Base-by-base conservation (phyloP, 2,888 invertebrate species). In the Papilio gigon region DNA sequence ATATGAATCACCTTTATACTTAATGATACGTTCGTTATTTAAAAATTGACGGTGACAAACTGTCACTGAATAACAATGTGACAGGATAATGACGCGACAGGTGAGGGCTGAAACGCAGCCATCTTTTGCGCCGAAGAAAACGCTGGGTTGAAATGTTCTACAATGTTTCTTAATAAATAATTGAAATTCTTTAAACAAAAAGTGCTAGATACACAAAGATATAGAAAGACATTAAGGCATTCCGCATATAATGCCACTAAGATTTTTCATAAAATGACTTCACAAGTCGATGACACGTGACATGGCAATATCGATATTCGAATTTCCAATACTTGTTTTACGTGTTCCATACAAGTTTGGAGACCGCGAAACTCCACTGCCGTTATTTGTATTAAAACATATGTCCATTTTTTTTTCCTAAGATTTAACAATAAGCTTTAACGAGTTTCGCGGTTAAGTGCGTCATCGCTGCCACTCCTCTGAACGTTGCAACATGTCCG, bases 51-150 rank as follows among this genome's bases (percentile, higher is more conserved):
- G 14, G 0, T 65, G 42, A 58, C 27, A 50, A 40, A 65, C 25
- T 27, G 20, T 17, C 17, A 37, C 63, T 47, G 25, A 40, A 40
- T 22, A 22, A 25, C 27, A 40, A 22, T 40, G 61, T 27, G 17
- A 61, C 61, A 61, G 61, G 42, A 40, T 61, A 42, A 58, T 30
- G 42, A 30, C 14, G 3, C 17, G 3, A n/a, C 64, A 65, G 42
- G 56, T 58, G 65, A 30, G 0, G 12, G n/a, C 14, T n/a, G 22
- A 56, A 35, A 22, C 1, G 11, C 25, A 8, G 27, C 25, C 12
- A 30, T 25, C 17, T 5, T 14, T 56, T 6, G 14, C n/a, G n/a
- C 17, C 5, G 33, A 17, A 33, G 27, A 47, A 47, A 47, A 22
- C 12, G 44, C n/a, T 33, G 33, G 33, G 8, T 4, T 33, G 33